A percentile compares a stretch with the other conserved stretches of the same genome.
Evolutionary conservation across 37 sponge, comb jelly and placozoan genomes (phyloP).

Genomic region (Tethya wilhelma): DNA sequence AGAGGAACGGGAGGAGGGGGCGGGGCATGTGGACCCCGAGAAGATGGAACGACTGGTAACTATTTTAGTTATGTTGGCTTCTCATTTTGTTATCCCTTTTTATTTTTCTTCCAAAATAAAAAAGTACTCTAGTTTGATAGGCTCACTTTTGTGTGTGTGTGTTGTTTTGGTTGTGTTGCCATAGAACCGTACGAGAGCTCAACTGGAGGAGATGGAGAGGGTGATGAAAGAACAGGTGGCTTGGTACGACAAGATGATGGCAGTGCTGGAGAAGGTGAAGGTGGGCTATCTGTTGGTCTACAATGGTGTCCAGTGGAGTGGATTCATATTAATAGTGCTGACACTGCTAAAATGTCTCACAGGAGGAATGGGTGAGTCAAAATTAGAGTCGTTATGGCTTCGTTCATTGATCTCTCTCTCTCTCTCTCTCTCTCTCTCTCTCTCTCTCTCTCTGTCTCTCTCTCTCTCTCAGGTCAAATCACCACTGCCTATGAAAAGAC

Average conservation of each 20-base stretch:
- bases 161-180: background rate
- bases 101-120: background rate
- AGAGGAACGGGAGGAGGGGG: conserved; percentile 21
- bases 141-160: background rate
- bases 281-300: conserved; percentile 58
- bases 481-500: conserved; percentile 62
- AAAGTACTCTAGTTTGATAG: background rate
- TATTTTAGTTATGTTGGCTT: background rate
- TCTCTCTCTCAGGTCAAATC: conserved; percentile 20
- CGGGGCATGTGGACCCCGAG: background rate
- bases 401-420: background rate
- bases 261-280: conserved; percentile 25
- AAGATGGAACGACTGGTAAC: conserved; percentile 10
- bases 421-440: conserved; percentile 24
- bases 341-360: conserved; percentile 20
- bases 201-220: conserved; percentile 25
- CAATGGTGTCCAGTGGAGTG: conserved; percentile 67
- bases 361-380: conserved; percentile 45
- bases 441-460: conserved; percentile 6
- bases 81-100: background rate
- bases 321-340: conserved; percentile 54
- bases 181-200: conserved; percentile 21
- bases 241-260: background rate
- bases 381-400: background rate
- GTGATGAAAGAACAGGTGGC: background rate